These are phyloP conservation scores for Enteromius fasciolatus DNA, from an alignment of 2,797 vertebrate species.

Conservation along the genomic window DNA sequence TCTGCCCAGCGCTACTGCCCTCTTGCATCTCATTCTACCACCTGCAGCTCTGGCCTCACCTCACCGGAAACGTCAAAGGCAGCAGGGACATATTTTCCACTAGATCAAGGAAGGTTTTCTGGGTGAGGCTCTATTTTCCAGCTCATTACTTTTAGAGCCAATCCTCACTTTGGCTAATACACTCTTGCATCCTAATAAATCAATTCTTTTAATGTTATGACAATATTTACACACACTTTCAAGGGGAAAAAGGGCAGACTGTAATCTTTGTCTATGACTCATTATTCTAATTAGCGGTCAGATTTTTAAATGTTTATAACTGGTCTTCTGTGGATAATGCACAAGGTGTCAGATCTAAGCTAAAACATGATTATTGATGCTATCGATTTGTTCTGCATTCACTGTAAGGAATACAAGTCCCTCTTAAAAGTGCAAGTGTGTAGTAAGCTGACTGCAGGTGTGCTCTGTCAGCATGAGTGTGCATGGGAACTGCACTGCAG, in stretches of 20 bases:
- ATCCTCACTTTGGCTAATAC: conserved; percentile 50
- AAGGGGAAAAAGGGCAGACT: background rate
- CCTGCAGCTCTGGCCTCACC: conserved; percentile 29
- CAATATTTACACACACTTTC: conserved; percentile 45
- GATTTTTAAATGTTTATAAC: background rate
- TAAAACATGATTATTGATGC: conserved; percentile 19
- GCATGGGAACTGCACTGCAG: conserved; percentile 35
- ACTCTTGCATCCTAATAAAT: conserved; percentile 51
- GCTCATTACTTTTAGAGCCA: conserved; percentile 59
- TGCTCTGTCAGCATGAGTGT: conserved; percentile 33
- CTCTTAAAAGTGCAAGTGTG: conserved; percentile 10
- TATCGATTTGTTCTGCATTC: background rate
- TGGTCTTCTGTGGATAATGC: background rate
- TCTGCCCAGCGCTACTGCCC: conserved; percentile 21
- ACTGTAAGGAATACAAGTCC: conserved; percentile 5
- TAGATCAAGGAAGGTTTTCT: conserved; percentile 52
- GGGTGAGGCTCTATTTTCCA: conserved; percentile 51
- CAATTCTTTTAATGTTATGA: conserved; percentile 56
- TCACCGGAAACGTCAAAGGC: conserved; percentile 41
- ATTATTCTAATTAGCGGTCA: background rate
- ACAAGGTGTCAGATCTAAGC: conserved; percentile 1
- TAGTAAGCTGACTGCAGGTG: conserved; percentile 37
- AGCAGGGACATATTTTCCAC: conserved; percentile 24
- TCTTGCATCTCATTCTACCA: conserved; percentile 24
- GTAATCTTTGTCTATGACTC: background rate